phyloP scores from a whole-genome alignment of 2,113 vertebrate genomes.

The Dasyurus viverrinus region DNA sequence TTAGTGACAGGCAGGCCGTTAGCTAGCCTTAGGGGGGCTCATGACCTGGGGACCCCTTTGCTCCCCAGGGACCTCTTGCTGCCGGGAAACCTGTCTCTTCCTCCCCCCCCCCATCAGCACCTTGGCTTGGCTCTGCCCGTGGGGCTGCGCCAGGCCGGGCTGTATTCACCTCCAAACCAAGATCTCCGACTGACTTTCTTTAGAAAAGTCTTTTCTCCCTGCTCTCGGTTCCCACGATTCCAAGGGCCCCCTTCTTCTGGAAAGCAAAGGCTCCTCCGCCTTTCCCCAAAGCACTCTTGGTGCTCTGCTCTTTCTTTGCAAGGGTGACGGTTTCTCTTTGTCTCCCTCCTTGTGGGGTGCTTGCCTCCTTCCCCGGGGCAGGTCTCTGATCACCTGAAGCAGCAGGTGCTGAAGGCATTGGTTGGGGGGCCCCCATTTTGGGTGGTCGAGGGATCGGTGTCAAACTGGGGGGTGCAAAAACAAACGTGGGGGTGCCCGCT shows the following conservation, averaged over 20 bases:
- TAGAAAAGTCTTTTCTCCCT: background rate
- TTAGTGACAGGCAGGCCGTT: no score
- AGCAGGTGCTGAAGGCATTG: background rate
- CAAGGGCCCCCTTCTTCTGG: background rate
- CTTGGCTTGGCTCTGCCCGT: background rate
- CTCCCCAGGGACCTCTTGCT: background rate
- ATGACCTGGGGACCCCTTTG: background rate
- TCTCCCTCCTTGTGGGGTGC: no score
- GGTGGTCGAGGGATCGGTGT: background rate
- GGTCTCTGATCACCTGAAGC: background rate
- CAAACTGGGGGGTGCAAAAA: background rate
- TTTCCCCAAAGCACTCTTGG: background rate
- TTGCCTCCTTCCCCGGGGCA: background rate
- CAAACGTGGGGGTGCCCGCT: background rate
- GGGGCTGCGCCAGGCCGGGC: background rate
- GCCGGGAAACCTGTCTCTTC: background rate
- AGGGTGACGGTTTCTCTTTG: no score
- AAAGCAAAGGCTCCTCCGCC: background rate
- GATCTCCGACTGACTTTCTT: background rate
- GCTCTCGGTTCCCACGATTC: background rate
- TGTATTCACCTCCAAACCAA: background rate
- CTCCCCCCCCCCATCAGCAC: background rate
- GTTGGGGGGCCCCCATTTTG: background rate
- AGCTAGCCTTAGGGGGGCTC: no score
- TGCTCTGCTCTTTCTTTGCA: background rate